Evolutionary conservation across 2,888 invertebrate species (phyloP).

Genomic region (Autographa pulchrina): DNA sequence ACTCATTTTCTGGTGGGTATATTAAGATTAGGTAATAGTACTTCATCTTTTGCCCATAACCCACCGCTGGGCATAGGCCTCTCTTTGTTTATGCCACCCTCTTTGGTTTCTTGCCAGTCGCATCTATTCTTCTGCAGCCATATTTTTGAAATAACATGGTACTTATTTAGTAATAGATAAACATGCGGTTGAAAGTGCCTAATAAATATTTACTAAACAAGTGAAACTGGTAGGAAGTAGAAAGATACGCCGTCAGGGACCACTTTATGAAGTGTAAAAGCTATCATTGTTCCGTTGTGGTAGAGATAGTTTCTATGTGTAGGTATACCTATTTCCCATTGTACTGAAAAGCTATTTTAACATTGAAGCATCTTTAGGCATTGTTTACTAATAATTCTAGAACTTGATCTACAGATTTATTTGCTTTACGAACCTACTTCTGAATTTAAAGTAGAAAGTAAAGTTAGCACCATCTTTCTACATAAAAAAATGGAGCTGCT

Average conservation of each 20-base stretch:
- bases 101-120: too few species aligned
- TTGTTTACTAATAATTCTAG: neutral
- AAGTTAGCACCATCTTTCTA: neutral
- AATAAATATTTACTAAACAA: neutral
- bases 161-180: too few species aligned
- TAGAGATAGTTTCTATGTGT: neutral
- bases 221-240: neutral
- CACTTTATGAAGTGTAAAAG: neutral
- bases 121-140: too few species aligned
- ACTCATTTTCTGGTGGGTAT: too few species aligned
- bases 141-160: too few species aligned
- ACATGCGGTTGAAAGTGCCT: neutral
- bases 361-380: neutral
- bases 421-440: too few species aligned
- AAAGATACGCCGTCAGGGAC: neutral
- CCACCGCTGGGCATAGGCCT: too few species aligned
- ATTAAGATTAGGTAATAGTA: too few species aligned
- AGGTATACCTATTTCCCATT: neutral
- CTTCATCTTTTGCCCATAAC: too few species aligned
- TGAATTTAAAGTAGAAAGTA: neutral
- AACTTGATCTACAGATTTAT: too few species aligned
- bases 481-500: too few species aligned
- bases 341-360: neutral
- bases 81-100: too few species aligned
- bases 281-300: neutral